Evolutionary conservation across 2,797 vertebrate species (phyloP).

Genomic region (Sebastes kiyomatsui): DNA sequence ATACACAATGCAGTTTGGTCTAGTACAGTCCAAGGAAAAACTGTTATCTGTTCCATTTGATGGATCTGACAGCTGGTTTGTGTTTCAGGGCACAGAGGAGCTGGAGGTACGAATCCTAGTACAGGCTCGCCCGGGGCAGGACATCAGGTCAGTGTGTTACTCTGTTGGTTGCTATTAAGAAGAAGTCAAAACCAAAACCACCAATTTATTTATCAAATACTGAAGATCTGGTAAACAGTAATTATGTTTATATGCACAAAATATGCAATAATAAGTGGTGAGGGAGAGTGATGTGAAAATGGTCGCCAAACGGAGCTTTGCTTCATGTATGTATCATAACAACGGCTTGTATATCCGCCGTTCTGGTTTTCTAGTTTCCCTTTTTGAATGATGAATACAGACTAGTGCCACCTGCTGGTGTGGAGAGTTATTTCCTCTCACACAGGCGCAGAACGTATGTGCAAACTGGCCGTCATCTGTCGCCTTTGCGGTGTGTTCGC

Average conservation of each 20-base stretch:
- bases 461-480: no score
- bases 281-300: no score
- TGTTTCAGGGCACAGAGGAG: constrained; percentile 94
- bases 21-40: neutral
- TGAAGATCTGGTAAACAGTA: neutral
- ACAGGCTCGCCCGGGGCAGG: constrained; percentile 96
- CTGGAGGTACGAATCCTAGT: constrained; percentile 97
- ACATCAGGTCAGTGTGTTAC: constrained; percentile 89
- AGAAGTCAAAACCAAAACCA: neutral
- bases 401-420: no score
- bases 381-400: no score
- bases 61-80: constrained; percentile 28
- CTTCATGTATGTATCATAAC: no score
- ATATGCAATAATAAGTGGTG: no score
- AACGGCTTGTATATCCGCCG: no score
- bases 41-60: neutral
- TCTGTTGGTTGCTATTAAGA: neutral
- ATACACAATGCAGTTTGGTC: neutral
- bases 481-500: no score
- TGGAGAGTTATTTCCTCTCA: no score
- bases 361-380: no score
- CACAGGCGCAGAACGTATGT: no score
- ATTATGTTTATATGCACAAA: accelerated
- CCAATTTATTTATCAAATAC: neutral
- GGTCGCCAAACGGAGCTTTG: no score